A percentile compares a stretch with the other conserved stretches of the same genome.
Conservation (phyloP, 2,797 vertebrate species). For the Myotis planiceps region DNA sequence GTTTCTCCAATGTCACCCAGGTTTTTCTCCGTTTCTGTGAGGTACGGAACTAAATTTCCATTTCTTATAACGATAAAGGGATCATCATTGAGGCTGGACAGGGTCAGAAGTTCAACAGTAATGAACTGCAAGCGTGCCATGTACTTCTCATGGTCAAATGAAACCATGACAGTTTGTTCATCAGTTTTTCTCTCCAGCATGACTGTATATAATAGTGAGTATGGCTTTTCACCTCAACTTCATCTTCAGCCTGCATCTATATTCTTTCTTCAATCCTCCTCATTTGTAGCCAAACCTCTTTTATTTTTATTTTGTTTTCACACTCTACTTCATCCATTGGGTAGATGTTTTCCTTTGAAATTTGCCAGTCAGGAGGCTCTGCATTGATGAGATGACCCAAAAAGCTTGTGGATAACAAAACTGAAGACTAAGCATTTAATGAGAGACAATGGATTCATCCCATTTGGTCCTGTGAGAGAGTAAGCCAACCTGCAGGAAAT, state of each 20-base stretch:
- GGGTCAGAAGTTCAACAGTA: neutral
- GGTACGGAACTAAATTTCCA: neutral
- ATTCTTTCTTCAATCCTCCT: neutral
- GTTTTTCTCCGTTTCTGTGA: neutral
- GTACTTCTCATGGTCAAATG: neutral
- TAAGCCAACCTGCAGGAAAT: neutral
- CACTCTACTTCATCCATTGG: neutral
- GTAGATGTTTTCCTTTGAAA: neutral
- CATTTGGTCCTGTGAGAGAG: neutral
- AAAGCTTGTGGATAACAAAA: neutral
- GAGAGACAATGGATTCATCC: neutral
- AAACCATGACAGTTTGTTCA: neutral
- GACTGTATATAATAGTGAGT: neutral
- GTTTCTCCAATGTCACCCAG: neutral
- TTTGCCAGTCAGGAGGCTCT: neutral
- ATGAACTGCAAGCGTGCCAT: neutral
- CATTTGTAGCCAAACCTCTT: neutral
- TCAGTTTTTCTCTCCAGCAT: neutral
- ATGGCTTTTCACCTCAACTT: neutral
- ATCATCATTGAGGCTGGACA: neutral
- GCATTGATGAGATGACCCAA: neutral
- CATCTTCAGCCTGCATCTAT: neutral
- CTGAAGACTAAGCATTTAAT: neutral
- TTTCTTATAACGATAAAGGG: neutral
- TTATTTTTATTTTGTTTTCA: neutral